Conservation (phyloP, 2,113 vertebrate species). For the Python bivittatus region DNA sequence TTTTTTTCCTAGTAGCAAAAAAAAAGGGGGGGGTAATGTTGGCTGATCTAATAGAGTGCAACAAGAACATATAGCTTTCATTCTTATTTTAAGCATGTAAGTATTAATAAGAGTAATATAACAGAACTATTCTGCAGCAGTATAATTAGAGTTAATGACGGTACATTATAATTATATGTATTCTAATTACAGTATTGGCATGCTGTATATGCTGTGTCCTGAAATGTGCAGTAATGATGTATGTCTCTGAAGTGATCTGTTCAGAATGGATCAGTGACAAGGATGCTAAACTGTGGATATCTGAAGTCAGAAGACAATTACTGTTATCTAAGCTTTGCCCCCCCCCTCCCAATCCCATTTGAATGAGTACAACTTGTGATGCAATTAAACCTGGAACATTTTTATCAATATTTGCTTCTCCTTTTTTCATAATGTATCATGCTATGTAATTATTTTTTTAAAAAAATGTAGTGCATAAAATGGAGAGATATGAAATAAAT, state of each 20-base stretch:
- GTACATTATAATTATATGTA: conserved; percentile 32
- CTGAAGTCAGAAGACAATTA: conserved; percentile 15
- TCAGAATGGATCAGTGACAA: conserved; percentile 6
- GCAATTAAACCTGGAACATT: conserved; percentile 56
- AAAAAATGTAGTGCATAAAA: conserved; percentile 2
- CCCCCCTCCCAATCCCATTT: neutral
- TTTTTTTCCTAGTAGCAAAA: neutral
- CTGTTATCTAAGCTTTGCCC: conserved; percentile 22
- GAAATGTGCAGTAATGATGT: conserved; percentile 10
- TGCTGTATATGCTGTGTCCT: neutral
- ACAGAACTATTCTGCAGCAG: conserved; percentile 17
- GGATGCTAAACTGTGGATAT: neutral
- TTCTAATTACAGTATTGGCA: conserved; percentile 30
- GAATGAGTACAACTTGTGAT: conserved; percentile 28
- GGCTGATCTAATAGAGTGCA: conserved; percentile 15
- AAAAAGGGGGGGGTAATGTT: neutral
- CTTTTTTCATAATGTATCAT: conserved; percentile 20
- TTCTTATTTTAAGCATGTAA: conserved; percentile 28
- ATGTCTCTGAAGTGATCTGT: conserved; percentile 25
- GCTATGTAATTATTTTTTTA: neutral
- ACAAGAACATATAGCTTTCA: conserved; percentile 15
- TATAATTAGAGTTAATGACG: conserved; percentile 31
- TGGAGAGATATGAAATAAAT: conserved; percentile 53
- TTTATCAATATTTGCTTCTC: conserved; percentile 27
- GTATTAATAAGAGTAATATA: conserved; percentile 32